Conservation (phyloP, 23 tunicate species). For the Botrylloides violaceus region DNA sequence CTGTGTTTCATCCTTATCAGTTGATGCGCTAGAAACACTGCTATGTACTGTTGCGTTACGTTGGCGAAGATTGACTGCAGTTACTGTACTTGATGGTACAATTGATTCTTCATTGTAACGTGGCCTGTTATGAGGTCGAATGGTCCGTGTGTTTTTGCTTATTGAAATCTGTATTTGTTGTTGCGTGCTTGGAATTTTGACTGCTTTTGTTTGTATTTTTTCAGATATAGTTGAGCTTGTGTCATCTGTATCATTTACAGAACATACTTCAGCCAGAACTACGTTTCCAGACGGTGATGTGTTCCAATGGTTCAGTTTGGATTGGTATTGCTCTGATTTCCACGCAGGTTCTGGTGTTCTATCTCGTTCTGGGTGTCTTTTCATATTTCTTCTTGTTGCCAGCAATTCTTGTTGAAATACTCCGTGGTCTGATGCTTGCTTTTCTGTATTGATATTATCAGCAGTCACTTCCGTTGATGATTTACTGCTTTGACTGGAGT, state of each 20-base stretch:
- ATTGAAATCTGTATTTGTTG: background rate
- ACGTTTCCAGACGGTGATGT: slow-evolving; percentile 11
- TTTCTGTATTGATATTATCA: background rate
- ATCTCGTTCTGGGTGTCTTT: background rate
- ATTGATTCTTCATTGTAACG: background rate
- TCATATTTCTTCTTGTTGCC: background rate
- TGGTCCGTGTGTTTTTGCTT: background rate
- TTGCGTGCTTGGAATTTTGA: background rate
- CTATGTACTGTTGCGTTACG: background rate
- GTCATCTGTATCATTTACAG: slow-evolving; percentile 11
- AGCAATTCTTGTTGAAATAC: slow-evolving; percentile 13
- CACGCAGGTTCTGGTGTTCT: slow-evolving; percentile 9
- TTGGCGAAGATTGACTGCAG: no score
- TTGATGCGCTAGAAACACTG: background rate
- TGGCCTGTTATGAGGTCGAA: background rate
- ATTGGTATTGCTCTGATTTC: slow-evolving; percentile 6
- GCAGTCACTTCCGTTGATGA: background rate
- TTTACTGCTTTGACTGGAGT: background rate
- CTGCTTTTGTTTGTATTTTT: no score
- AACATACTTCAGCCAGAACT: slow-evolving; percentile 18
- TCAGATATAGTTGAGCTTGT: background rate
- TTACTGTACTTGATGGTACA: background rate
- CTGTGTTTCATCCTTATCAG: background rate
- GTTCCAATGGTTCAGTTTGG: slow-evolving; percentile 18
- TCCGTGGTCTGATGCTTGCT: background rate